Evolutionary conservation across 2,888 invertebrate genomes (phyloP).

Genomic region (Eupithecia subfuscata): DNA sequence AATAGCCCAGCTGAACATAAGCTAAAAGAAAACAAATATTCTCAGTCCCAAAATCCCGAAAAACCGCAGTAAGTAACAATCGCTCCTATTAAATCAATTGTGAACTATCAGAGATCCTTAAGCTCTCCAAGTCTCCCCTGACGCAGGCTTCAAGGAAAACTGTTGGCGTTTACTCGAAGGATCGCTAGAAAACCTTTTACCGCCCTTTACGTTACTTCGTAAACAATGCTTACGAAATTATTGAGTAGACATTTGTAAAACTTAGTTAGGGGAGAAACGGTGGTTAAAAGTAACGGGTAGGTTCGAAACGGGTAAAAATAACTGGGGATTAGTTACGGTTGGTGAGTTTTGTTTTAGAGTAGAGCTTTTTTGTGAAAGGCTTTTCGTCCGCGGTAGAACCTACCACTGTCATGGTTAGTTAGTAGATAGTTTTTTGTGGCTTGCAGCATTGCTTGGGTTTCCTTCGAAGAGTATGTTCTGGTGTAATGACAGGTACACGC

Average conservation of each 20-base stretch:
- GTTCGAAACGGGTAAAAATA: background rate
- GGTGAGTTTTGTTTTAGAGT: conserved; percentile 4
- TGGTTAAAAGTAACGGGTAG: background rate
- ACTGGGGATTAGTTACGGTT: background rate
- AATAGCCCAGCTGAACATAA: background rate
- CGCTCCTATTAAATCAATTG: conserved; percentile 6
- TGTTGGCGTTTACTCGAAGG: conserved; percentile 23
- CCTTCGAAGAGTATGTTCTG: background rate
- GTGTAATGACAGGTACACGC: too few relatives aligned
- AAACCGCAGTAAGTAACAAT: background rate
- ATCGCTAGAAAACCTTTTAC: conserved; percentile 36
- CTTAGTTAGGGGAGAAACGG: conserved; percentile 6
- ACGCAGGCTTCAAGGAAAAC: conserved; percentile 3
- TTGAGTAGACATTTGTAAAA: conserved; percentile 8
- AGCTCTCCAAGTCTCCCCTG: background rate
- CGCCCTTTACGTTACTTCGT: conserved; percentile 24
- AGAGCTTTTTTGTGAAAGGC: background rate
- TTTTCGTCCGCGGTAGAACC: background rate
- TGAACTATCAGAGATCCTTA: background rate
- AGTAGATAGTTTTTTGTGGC: background rate
- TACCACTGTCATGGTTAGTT: background rate
- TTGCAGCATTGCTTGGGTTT: background rate
- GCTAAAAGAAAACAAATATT: background rate
- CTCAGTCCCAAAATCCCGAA: background rate
- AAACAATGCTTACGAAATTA: conserved; percentile 21